phyloP scores from a whole-genome alignment of 2,888 invertebrate genomes.

The Ditula angustiorana region DNA sequence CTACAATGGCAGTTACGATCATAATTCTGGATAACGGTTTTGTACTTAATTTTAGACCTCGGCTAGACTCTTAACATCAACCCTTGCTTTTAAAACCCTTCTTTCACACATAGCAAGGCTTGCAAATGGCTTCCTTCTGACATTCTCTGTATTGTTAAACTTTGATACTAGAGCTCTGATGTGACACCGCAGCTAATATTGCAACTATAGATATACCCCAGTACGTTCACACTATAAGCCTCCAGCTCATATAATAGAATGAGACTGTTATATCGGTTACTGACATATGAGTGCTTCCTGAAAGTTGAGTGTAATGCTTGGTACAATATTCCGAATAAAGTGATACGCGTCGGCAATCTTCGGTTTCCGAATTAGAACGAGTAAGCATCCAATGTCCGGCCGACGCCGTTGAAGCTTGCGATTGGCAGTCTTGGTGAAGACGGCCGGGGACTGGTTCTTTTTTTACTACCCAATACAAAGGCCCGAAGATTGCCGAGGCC shows the following conservation, averaged over 20 bases:
- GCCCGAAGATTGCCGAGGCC: no score
- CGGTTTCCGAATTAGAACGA: no score
- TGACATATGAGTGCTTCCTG: neutral
- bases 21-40: slow-evolving; percentile 53
- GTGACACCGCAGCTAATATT: neutral
- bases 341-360: no score
- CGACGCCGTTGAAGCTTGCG: no score
- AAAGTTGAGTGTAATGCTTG: no score
- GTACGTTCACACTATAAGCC: neutral
- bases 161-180: slow-evolving; percentile 18
- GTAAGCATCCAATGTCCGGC: no score
- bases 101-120: neutral
- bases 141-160: slow-evolving; percentile 20
- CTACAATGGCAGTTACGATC: slow-evolving; percentile 54
- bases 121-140: neutral
- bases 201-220: neutral
- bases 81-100: slow-evolving; percentile 20
- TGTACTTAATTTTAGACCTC: slow-evolving; percentile 66
- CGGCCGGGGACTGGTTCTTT: no score
- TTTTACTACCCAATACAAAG: no score
- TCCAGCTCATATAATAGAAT: no score
- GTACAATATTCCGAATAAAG: no score
- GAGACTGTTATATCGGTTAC: neutral
- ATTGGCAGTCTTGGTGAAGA: no score
- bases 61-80: slow-evolving; percentile 39